These are phyloP conservation scores for Microvelia longipes DNA, from an alignment of 1,140 invertebrate genomes.

Conservation along the genomic window DNA sequence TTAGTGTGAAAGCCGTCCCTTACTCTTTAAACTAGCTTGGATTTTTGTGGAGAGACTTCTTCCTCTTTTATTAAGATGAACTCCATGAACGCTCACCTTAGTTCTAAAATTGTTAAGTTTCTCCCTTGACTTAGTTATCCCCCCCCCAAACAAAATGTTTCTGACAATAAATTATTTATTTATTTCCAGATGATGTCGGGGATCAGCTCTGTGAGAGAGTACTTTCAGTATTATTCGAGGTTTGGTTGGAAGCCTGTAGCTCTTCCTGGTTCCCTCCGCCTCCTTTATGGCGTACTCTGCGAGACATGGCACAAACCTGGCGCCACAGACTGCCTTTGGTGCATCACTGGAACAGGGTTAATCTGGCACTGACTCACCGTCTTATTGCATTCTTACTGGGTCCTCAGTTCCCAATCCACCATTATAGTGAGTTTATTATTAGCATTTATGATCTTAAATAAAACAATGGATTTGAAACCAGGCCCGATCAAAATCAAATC, in stretches of 20 bases:
- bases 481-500: too few species aligned
- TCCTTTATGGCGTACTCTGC: slow-evolving; percentile 86
- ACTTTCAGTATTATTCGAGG: slow-evolving; percentile 81
- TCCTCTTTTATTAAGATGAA: too few species aligned
- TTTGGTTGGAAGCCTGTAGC: slow-evolving; percentile 84
- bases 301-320: slow-evolving; percentile 84
- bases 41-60: too few species aligned
- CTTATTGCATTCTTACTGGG: slow-evolving; percentile 81
- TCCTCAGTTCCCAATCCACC: slow-evolving; percentile 66
- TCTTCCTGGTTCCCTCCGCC: slow-evolving; percentile 74
- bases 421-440: slow-evolving; percentile 45
- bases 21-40: too few species aligned
- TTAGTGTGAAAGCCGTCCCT: too few species aligned
- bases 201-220: slow-evolving; percentile 89
- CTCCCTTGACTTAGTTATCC: too few species aligned
- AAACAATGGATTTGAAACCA: too few species aligned
- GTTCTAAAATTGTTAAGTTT: too few species aligned
- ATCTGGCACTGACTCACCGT: slow-evolving; percentile 68
- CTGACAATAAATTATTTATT: too few species aligned
- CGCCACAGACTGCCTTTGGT: slow-evolving; percentile 79
- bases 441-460: too few species aligned
- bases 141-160: too few species aligned
- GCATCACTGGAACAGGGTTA: slow-evolving; percentile 90
- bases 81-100: too few species aligned
- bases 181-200: slow-evolving; percentile 62